Percentiles rank a stretch among this genome's conserved stretches.
phyloP scores from a whole-genome alignment of 2,797 vertebrate species.

The Spinus pinus region DNA sequence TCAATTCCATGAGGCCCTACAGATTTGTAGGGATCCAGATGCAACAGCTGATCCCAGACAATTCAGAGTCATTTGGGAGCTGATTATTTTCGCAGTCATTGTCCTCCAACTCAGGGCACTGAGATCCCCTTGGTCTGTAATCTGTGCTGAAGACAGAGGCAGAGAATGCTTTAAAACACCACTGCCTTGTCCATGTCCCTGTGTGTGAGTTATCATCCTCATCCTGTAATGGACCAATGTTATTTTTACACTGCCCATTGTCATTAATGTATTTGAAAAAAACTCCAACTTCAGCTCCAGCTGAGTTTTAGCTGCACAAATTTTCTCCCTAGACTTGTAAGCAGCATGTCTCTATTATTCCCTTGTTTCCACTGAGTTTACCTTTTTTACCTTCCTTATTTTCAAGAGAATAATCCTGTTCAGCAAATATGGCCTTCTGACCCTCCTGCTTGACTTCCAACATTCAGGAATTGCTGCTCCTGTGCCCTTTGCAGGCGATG shows the following conservation, averaged over 20 bases:
- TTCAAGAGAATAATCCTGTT: background rate
- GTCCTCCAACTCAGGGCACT: background rate
- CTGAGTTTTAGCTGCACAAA: background rate
- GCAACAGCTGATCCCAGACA: no score
- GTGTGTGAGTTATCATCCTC: background rate
- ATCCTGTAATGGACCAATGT: no score
- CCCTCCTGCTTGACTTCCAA: background rate
- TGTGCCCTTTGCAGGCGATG: background rate
- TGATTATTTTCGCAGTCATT: background rate
- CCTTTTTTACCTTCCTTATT: background rate
- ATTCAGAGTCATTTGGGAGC: rapidly evolving
- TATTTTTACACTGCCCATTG: background rate
- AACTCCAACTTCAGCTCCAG: rapidly evolving
- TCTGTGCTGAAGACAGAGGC: background rate
- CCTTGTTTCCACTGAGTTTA: background rate
- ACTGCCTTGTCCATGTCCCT: background rate
- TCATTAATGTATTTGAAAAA: background rate
- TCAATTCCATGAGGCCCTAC: background rate
- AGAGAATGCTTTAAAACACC: background rate
- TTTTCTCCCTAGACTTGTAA: background rate
- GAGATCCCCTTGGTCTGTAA: no score
- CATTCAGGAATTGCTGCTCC: background rate
- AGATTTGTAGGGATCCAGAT: background rate
- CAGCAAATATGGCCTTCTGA: background rate
- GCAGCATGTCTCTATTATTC: background rate